Evolutionary conservation across 2,113 vertebrate species (phyloP).

Genomic region (Phodopus roborovskii): DNA sequence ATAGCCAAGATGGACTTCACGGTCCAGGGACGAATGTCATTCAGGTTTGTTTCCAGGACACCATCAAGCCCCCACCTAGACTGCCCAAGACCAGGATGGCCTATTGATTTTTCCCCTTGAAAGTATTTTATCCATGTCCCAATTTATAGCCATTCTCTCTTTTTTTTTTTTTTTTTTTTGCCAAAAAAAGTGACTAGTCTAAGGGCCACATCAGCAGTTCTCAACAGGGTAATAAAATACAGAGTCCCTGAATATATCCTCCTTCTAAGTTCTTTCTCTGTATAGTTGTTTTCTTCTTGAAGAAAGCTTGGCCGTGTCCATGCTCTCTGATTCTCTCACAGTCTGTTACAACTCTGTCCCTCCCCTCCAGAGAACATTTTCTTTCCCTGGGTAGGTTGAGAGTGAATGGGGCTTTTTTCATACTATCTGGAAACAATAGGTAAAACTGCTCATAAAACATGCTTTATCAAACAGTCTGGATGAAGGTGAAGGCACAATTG

Average conservation of each 20-base stretch:
- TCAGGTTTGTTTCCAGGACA: background rate
- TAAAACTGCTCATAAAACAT: constrained; percentile 10
- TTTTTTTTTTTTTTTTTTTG: too few species aligned
- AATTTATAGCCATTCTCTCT: background rate
- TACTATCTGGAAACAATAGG: constrained; percentile 56
- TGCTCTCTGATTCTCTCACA: background rate
- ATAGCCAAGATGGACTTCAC: background rate
- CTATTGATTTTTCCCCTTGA: background rate
- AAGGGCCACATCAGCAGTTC: background rate
- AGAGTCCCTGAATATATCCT: background rate
- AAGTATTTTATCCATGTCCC: background rate
- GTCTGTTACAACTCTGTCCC: background rate
- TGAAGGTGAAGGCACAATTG: constrained; percentile 56
- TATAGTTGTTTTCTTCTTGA: background rate
- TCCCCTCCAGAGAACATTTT: background rate
- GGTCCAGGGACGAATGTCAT: background rate
- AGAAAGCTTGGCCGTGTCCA: background rate
- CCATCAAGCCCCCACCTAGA: too few species aligned
- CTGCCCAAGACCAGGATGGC: background rate
- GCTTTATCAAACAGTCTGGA: constrained; percentile 54
- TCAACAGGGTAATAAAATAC: background rate
- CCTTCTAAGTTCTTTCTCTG: background rate
- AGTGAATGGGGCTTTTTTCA: background rate
- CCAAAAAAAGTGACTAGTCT: background rate
- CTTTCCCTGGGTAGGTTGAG: background rate